Evolutionary conservation across 2,113 vertebrate species (phyloP).

Genomic region (Pyrgilauda ruficollis): DNA sequence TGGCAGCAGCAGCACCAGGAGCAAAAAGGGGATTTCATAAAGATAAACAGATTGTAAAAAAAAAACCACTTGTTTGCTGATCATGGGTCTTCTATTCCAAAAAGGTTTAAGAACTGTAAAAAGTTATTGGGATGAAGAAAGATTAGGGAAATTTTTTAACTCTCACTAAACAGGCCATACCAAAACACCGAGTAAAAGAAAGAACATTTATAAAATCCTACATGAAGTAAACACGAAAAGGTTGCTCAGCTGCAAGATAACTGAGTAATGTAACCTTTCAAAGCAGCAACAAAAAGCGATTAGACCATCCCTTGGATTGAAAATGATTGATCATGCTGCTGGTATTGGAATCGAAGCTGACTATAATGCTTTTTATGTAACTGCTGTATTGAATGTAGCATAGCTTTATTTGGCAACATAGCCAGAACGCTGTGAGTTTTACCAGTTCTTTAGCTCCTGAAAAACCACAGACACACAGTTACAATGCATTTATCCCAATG

Average conservation of each 20-base stretch:
- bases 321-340: slow-evolving; percentile 24
- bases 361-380: slow-evolving; percentile 29
- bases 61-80: background rate
- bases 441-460: background rate
- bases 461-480: background rate
- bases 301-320: slow-evolving; percentile 27
- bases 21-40: background rate
- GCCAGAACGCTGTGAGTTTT: background rate
- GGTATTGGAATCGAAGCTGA: slow-evolving; percentile 17
- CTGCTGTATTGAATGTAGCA: slow-evolving; percentile 27
- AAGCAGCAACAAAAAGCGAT: slow-evolving; percentile 19
- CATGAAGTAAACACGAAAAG: slow-evolving; percentile 39
- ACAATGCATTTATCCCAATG: background rate
- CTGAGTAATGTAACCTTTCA: slow-evolving; percentile 62
- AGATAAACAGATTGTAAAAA: background rate
- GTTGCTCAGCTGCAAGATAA: slow-evolving; percentile 22
- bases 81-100: background rate
- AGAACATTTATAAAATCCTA: slow-evolving; percentile 31
- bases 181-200: background rate
- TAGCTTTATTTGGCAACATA: background rate
- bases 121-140: background rate
- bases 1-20: background rate
- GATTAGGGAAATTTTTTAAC: background rate
- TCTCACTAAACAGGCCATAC: background rate
- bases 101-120: background rate